These are phyloP conservation scores for Drosophila antonietae DNA, from an alignment of 2,888 invertebrate species.

Conservation along the genomic window DNA sequence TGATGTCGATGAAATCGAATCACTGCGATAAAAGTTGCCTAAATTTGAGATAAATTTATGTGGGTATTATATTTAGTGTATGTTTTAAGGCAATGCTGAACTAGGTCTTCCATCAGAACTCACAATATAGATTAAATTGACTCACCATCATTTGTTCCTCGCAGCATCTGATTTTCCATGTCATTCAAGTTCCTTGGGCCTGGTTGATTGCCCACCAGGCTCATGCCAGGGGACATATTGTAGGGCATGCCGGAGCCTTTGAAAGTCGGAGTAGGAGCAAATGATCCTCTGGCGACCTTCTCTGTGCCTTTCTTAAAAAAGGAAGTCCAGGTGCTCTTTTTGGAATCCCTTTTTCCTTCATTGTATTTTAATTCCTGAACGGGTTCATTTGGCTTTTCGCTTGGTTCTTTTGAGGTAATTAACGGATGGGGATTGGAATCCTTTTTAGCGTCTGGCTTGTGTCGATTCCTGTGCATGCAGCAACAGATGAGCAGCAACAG, in stretches of 20 bases:
- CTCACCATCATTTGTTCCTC: conserved; percentile 19
- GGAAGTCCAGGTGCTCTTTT: conserved; percentile 19
- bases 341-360: neutral
- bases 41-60: neutral
- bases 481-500: conserved; percentile 55
- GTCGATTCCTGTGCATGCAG: conserved; percentile 32
- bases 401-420: neutral
- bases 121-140: neutral
- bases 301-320: conserved; percentile 20
- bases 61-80: neutral
- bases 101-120: neutral
- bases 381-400: neutral
- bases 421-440: neutral
- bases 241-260: neutral
- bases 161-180: conserved; percentile 14
- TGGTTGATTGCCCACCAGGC: conserved; percentile 2
- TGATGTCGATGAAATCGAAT: conserved; percentile 67
- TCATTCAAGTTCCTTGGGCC: conserved; percentile 11
- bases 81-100: neutral
- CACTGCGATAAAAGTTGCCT: conserved; percentile 8
- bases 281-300: neutral
- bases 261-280: neutral
- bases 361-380: fast-evolving
- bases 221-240: conserved; percentile 18
- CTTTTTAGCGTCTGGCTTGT: neutral